Base-by-base conservation (phyloP, 2,113 vertebrate genomes). In the Choloepus hoffmanni region DNA sequence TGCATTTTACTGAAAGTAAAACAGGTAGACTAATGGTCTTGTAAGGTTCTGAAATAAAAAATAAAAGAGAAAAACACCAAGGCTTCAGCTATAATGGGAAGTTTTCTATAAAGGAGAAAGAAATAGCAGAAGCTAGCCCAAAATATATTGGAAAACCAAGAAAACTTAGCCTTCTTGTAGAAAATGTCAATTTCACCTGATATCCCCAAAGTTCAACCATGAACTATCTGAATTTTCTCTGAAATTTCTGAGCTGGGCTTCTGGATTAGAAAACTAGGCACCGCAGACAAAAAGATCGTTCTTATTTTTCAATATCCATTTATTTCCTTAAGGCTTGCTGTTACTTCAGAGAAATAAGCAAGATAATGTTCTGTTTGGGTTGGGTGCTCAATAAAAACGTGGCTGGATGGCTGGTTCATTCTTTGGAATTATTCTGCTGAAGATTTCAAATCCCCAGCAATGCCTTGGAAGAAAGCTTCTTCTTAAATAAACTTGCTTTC, bases 1-100 rank as follows among this genome's bases (percentile, higher is more conserved):
- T 98, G 92, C 96, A 98, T 97, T 96, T 96, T 97, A 48, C 45
- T 94, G 89, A 95, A 97, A 97, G 85, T 74, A 73, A 92, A 96
- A 95, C 77, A 95, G 63, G 87, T 95, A 90, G 84, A 85, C 53
- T 63, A 53, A 83, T 96, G 82, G 45, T 95, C 55, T 95, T 77
- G 58, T 68, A 79, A 21, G 55, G 7, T 74, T 95, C 21, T 55
- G 62, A 94, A 95, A 92, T 43, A 83, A 92, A 89, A 95, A 43
- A 67, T 16, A 23, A 5, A 81, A 83, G 11, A 74, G 18, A 55
- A 73, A 45, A 83, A 33, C 12, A 95, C 33, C 30, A 85, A 82
- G 53, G 79, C 9, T 86, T 89, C 84, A 74, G 36, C 50, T 86
- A 81, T 10, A 72, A 36, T 83, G 63, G 15, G 5, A 67, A 76